Conservation (phyloP, 1,140 invertebrate genomes). For the Drosophila nannoptera region DNA sequence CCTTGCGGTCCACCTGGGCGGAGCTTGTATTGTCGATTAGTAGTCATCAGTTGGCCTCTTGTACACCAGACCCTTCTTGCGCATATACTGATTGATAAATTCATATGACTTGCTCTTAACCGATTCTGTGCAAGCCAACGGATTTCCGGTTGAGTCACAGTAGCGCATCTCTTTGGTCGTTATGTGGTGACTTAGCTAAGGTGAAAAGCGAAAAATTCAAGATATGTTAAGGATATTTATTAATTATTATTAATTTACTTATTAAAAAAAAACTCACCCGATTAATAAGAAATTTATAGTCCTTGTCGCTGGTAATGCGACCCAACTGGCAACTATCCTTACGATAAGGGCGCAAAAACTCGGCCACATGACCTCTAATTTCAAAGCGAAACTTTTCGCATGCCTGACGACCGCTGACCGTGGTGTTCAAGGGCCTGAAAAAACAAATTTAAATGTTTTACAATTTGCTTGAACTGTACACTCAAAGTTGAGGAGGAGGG, state of each 20-base stretch:
- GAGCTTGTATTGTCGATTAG: constrained; percentile 13
- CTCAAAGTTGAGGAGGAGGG: not conserved
- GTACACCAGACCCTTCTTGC: constrained; percentile 86
- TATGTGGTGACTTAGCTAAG: constrained; percentile 96
- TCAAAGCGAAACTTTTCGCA: constrained; percentile 93
- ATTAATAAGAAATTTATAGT: constrained; percentile 97
- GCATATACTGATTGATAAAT: constrained; percentile 97
- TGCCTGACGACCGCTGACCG: constrained; percentile 47
- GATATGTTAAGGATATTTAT: too few species aligned
- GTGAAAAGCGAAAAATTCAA: too few species aligned
- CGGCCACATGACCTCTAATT: constrained; percentile 94
- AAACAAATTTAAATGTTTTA: not conserved
- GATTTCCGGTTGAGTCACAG: constrained; percentile 88
- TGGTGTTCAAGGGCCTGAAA: constrained; percentile 16
- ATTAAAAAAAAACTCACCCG: constrained; percentile 84
- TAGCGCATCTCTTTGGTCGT: constrained; percentile 97
- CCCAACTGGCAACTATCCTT: constrained; percentile 89
- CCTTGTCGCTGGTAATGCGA: constrained; percentile 91
- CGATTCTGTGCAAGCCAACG: constrained; percentile 91
- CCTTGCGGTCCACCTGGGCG: not conserved
- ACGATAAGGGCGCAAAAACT: constrained; percentile 93
- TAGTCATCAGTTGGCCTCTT: constrained; percentile 55
- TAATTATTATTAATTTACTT: too few species aligned
- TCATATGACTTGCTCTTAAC: constrained; percentile 96
- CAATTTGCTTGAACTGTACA: not conserved